These are phyloP conservation scores for Drosophila tropicalis DNA, from an alignment of 1,140 invertebrate genomes.

Conservation along the genomic window DNA sequence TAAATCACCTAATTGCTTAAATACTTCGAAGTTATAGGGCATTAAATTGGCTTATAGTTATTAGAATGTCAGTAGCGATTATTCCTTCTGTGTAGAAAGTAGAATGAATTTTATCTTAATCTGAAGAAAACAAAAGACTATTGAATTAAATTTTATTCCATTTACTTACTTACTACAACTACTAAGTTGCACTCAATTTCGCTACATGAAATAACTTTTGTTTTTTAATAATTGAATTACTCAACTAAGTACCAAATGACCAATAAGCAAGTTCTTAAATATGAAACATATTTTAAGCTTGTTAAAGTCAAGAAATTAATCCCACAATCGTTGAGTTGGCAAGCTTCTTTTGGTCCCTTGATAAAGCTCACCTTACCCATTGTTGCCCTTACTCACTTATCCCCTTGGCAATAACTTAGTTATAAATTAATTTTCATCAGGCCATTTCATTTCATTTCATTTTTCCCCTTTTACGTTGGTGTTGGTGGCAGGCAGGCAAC, in stretches of 20 bases:
- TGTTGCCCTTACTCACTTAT: conserved; percentile 6
- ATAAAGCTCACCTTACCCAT: neutral
- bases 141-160: no score
- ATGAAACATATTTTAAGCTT: neutral
- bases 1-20: neutral
- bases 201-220: no score
- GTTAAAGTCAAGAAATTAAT: neutral
- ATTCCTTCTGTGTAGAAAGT: no score
- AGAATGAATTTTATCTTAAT: no score
- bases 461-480: conserved; percentile 1
- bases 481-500: conserved; percentile 8
- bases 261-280: neutral
- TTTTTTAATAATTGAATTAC: no score
- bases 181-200: no score
- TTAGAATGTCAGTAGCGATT: no score
- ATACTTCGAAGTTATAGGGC: neutral
- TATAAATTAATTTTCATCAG: conserved; percentile 35
- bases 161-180: no score
- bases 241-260: no score
- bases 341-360: neutral
- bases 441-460: conserved; percentile 15
- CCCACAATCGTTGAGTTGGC: neutral
- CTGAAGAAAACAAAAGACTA: no score
- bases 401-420: conserved; percentile 24
- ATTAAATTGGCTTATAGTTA: neutral